Conservation (phyloP, 2,113 vertebrate genomes). For the Takifugu bimaculatus region DNA sequence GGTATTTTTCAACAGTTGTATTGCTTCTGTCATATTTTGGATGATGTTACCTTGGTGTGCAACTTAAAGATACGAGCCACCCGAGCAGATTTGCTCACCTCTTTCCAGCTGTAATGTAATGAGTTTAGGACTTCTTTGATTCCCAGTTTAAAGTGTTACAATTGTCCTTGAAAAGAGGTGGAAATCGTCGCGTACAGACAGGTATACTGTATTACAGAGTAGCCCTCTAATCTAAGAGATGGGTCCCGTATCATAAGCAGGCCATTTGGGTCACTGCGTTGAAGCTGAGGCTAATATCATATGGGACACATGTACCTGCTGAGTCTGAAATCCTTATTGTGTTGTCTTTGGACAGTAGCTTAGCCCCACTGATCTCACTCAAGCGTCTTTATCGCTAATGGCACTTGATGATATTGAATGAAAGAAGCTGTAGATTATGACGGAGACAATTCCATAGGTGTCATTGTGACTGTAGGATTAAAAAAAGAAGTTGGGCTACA, state of each 20-base stretch:
- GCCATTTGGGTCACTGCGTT: constrained; percentile 59
- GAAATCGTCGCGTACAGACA: not conserved
- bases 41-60: not conserved
- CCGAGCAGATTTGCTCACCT: constrained; percentile 27
- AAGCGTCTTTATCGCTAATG: constrained; percentile 57
- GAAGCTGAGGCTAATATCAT: constrained; percentile 73
- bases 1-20: not conserved
- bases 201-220: not conserved
- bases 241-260: constrained; percentile 26
- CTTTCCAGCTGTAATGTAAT: constrained; percentile 43
- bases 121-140: constrained; percentile 34
- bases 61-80: not conserved
- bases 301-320: constrained; percentile 67
- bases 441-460: constrained; percentile 55
- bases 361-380: constrained; percentile 50
- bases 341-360: constrained; percentile 30
- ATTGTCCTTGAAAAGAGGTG: constrained; percentile 6
- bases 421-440: constrained; percentile 47
- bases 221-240: constrained; percentile 10
- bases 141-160: constrained; percentile 29
- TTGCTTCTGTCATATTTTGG: not conserved
- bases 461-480: constrained; percentile 28
- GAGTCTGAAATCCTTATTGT: constrained; percentile 56
- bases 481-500: constrained; percentile 30
- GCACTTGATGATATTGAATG: constrained; percentile 43